phyloP scores from a whole-genome alignment of 1,140 invertebrate genomes.

The Megalopta genalis region DNA sequence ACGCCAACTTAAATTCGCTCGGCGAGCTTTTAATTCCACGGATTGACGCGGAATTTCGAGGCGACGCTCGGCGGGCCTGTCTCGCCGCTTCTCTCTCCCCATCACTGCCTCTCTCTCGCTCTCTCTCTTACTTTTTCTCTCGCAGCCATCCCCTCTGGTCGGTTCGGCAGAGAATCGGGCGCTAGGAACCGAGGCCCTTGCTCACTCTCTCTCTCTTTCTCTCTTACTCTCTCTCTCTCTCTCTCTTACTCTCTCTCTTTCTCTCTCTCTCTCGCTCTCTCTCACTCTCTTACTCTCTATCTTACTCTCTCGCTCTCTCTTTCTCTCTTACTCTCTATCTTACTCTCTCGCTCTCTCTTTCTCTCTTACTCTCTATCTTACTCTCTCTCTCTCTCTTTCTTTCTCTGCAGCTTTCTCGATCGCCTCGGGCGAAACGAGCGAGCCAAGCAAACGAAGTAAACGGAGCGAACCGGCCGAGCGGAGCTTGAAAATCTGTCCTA shows the following conservation, averaged over 20 bases:
- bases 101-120: not conserved
- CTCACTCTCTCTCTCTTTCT: not conserved
- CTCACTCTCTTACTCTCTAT: not conserved
- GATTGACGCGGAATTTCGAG: conserved; percentile 63
- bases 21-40: conserved; percentile 72
- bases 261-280: not conserved
- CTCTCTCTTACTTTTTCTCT: not conserved
- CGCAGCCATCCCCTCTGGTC: no score
- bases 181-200: not conserved
- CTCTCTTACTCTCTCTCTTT: not conserved
- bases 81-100: not conserved
- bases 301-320: not conserved
- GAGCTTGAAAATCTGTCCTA: conserved; percentile 56
- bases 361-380: not conserved
- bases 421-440: conserved; percentile 18
- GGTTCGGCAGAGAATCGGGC: no score
- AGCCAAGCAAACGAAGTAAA: conserved; percentile 32
- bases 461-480: conserved; percentile 27
- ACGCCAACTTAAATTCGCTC: conserved; percentile 68
- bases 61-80: conserved; percentile 13
- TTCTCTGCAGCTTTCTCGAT: not conserved
- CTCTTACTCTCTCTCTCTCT: not conserved
- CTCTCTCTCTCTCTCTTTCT: not conserved
- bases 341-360: not conserved
- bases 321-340: not conserved